phyloP scores from a whole-genome alignment of 1,140 invertebrate genomes.

The Pseudobourletiella spinata region DNA sequence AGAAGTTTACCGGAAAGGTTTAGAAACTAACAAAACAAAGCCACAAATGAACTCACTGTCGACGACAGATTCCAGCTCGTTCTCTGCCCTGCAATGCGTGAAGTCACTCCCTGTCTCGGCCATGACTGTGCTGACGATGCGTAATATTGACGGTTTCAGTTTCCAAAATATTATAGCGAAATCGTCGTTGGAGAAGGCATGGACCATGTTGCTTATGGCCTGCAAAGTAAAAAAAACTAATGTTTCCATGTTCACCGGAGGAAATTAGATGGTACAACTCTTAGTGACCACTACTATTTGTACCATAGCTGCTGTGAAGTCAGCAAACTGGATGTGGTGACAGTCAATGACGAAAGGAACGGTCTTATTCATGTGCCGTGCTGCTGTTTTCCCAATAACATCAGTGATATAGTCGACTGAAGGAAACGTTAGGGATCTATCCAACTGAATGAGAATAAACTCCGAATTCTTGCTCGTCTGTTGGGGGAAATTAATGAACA shows the following conservation, averaged over 20 bases:
- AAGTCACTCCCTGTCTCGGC: constrained; percentile 14
- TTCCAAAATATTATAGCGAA: constrained; percentile 25
- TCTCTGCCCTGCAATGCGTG: constrained; percentile 21
- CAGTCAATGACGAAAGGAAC: constrained; percentile 61
- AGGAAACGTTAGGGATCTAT: constrained; percentile 62
- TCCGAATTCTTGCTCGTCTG: constrained; percentile 52
- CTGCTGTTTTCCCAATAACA: constrained; percentile 60
- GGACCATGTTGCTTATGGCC: constrained; percentile 23
- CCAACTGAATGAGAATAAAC: constrained; percentile 60
- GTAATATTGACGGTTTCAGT: constrained; percentile 25
- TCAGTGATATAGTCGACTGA: constrained; percentile 67
- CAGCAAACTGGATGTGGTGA: constrained; percentile 35
- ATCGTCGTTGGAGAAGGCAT: constrained; percentile 6
- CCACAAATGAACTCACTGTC: constrained; percentile 15
- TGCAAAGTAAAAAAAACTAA: constrained; percentile 1
- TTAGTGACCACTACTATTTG: no score
- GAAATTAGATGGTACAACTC: no score
- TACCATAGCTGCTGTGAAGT: constrained; percentile 38
- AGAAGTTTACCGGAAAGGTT: no score
- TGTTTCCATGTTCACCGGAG: background rate
- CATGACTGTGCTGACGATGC: constrained; percentile 20
- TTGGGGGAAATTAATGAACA: no score
- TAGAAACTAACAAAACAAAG: background rate
- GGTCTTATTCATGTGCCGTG: constrained; percentile 34
- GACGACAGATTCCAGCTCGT: constrained; percentile 18